Conservation (phyloP, 2,888 invertebrate genomes). For the Julus scanicus region DNA sequence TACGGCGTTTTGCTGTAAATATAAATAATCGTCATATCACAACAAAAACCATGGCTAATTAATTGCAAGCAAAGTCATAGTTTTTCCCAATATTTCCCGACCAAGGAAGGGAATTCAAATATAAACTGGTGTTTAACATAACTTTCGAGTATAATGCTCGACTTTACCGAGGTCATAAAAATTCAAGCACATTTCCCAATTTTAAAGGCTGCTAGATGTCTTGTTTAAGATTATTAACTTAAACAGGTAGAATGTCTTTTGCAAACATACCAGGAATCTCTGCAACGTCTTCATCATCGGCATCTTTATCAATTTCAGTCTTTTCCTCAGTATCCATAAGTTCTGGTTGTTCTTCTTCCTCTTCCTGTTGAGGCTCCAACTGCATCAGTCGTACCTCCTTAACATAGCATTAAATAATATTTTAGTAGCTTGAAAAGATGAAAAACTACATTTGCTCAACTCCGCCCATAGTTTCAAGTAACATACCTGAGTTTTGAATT, state of each 20-base stretch:
- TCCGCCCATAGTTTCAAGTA: background rate
- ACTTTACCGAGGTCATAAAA: too few relatives aligned
- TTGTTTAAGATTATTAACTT: too few relatives aligned
- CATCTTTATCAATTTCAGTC: conserved; percentile 33
- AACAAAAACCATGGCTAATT: too few relatives aligned
- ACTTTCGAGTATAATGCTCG: too few relatives aligned
- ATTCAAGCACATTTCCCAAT: too few relatives aligned
- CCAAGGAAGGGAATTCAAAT: too few relatives aligned
- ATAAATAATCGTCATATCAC: background rate
- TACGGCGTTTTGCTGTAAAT: conserved; percentile 41
- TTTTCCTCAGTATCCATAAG: conserved; percentile 48
- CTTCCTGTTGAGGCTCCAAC: conserved; percentile 83
- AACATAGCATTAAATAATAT: conserved; percentile 48
- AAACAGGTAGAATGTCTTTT: background rate
- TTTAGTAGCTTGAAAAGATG: background rate
- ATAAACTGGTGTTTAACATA: too few relatives aligned
- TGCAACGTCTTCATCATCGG: conserved; percentile 14
- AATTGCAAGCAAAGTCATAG: too few relatives aligned
- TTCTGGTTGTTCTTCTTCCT: conserved; percentile 67
- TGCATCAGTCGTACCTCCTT: conserved; percentile 77
- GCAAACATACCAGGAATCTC: conserved; percentile 25
- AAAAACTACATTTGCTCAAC: conserved; percentile 18
- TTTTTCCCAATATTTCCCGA: too few relatives aligned
- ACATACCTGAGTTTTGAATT: conserved; percentile 81
- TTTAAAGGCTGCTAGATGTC: too few relatives aligned